Evolutionary conservation across 2,113 vertebrate genomes (phyloP).

Genomic region (Oreochromis spilurus): DNA sequence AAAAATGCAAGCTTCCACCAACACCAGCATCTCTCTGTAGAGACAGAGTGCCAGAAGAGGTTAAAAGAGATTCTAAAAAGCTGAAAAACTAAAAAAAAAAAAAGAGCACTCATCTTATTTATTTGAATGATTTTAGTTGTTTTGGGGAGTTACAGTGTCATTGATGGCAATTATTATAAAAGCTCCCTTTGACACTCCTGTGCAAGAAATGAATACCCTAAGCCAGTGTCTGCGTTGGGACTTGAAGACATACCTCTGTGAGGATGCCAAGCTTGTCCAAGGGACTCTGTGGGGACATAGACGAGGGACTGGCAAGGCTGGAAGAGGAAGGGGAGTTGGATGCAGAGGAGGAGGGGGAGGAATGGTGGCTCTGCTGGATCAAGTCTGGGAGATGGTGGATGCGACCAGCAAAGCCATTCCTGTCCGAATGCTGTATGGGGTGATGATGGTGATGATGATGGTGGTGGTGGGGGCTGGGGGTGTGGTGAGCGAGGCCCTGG

Average conservation of each 20-base stretch:
- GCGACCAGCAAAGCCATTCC: constrained; percentile 95
- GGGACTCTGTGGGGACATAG: constrained; percentile 96
- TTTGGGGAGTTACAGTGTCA: not conserved
- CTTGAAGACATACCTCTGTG: constrained; percentile 89
- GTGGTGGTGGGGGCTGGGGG: constrained; percentile 58
- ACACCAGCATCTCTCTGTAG: not conserved
- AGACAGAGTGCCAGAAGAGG: not conserved
- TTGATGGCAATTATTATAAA: not conserved
- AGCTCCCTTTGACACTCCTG: not conserved
- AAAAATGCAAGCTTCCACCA: not conserved
- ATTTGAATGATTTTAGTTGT: not conserved
- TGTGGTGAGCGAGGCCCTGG: constrained; percentile 33
- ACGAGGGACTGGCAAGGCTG: constrained; percentile 90
- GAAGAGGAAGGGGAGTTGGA: constrained; percentile 94
- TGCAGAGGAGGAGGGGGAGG: constrained; percentile 79
- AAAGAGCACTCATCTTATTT: not conserved
- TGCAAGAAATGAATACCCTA: not conserved
- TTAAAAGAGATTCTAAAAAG: not conserved
- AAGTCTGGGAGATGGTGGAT: constrained; percentile 99
- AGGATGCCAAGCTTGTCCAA: constrained; percentile 90
- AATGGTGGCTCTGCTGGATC: constrained; percentile 99
- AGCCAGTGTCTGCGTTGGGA: constrained; percentile 21
- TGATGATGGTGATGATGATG: constrained; percentile 56
- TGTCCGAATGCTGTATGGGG: constrained; percentile 79
- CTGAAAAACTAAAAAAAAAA: not conserved